Base-by-base conservation (phyloP, 2,113 vertebrate genomes). In the Gavia stellata region DNA sequence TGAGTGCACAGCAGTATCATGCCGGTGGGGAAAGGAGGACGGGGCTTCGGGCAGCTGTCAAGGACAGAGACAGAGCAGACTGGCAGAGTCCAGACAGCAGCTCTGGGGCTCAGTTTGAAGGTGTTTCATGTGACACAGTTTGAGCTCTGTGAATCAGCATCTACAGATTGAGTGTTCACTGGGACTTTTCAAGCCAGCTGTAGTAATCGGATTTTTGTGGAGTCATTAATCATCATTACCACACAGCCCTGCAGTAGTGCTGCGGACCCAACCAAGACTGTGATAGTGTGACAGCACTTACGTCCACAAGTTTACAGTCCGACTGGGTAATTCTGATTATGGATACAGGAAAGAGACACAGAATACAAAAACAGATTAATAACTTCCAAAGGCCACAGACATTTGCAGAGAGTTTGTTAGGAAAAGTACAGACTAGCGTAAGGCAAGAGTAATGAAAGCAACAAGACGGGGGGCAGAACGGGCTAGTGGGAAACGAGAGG, bases 191-290 rank as follows among this genome's bases (percentile, higher is more conserved):
- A 90, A 90, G 80, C 19, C 59, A 42, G 72, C 67, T 55, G 53
- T 29, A 88, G 81, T 91, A 96, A 95, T 81, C 70, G 82, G 91
- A 95, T 91, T 96, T 93, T 83, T 20, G 26, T 2, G 2, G 34
- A 62, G 42, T 81, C 72, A 66, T 95, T 96, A 95, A 96, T 96
- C 94, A 86, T 73, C 67, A 80, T 88, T 93, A 95, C 85, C 24
- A 0, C 84, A 62, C n/a, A 88, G 70, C 47, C 52, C 47, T 52
- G 95, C 52, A 75, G 62, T 47, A 56, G 34, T 2, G 18, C 66
- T 80, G 34, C 4, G 1, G 79, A 86, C 75, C 7, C 77, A 90
- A 53, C 49, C 66, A 77, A 52, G 31, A n/a, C 44, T 68, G 58
- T 0, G 9, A 73, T 53, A 95, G 50, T n/a, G 75, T n/a, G n/a